Percentiles rank a stretch among this genome's conserved stretches.
Evolutionary conservation across 2,797 vertebrate genomes (phyloP).

Genomic region (Tenualosa thibaudeaui): DNA sequence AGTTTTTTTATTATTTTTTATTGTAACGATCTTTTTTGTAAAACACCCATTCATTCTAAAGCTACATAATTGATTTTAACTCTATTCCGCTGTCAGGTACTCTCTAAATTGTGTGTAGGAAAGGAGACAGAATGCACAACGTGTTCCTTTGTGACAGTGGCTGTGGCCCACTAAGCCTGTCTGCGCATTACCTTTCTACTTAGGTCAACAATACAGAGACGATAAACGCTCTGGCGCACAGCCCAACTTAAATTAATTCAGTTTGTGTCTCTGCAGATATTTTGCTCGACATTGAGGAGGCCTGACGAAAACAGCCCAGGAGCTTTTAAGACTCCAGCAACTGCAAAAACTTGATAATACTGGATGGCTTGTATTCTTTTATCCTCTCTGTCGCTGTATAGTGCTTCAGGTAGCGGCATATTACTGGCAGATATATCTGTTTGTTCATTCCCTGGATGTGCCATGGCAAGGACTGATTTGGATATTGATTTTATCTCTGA

Average conservation of each 20-base stretch:
- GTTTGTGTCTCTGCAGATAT: conserved; percentile 7
- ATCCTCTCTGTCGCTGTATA: not conserved
- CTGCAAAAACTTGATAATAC: not conserved
- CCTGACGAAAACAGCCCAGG: not conserved
- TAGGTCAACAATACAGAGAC: conserved; percentile 18
- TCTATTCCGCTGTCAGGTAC: not conserved
- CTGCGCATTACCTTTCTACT: not conserved
- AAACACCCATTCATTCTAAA: not conserved
- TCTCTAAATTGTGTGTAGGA: not conserved
- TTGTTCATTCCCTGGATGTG: conserved; percentile 56
- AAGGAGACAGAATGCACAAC: not conserved
- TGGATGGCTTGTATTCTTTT: not conserved
- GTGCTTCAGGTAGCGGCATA: not conserved
- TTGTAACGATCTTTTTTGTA: not conserved
- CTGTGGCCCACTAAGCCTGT: conserved; percentile 41
- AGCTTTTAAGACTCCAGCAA: not conserved
- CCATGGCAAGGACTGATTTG: conserved; percentile 58
- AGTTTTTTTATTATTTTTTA: not conserved
- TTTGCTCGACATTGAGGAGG: not conserved
- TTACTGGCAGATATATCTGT: conserved; percentile 29
- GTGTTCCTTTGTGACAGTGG: not conserved
- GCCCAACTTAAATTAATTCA: conserved; percentile 14
- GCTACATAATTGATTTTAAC: not conserved
- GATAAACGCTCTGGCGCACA: conserved; percentile 5
- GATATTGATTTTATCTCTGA: conserved; percentile 66